Evolutionary conservation across 2,113 vertebrate genomes (phyloP).

Genomic region (Gymnocephalus cernua): DNA sequence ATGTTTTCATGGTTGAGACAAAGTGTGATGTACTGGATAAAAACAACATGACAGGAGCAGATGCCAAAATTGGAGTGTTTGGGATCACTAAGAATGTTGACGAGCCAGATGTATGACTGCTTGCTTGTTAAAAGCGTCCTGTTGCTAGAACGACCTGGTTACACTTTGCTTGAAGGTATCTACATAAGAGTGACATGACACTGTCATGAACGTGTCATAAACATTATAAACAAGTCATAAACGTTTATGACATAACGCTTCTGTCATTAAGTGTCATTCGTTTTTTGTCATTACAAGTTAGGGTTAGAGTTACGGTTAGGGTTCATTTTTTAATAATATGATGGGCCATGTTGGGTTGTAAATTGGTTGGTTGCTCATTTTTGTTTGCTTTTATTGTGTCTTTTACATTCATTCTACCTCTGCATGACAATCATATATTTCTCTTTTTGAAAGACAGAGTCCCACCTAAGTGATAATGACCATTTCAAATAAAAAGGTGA

Average conservation of each 20-base stretch:
- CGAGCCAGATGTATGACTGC: not conserved
- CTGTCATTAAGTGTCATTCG: too few relatives aligned
- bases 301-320: too few relatives aligned
- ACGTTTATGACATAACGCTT: too few relatives aligned
- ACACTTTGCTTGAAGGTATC: too few relatives aligned
- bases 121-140: conserved; percentile 15
- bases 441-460: too few relatives aligned
- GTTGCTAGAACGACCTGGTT: too few relatives aligned
- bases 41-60: not conserved
- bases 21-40: not conserved
- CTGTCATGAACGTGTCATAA: too few relatives aligned
- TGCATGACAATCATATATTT: not conserved
- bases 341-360: not conserved
- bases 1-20: not conserved
- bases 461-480: not conserved
- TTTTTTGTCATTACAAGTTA: too few relatives aligned
- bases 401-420: too few relatives aligned
- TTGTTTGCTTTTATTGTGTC: not conserved
- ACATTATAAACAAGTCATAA: too few relatives aligned
- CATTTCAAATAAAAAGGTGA: not conserved
- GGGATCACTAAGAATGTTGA: not conserved
- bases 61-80: not conserved
- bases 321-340: not conserved
- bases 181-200: too few relatives aligned
- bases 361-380: not conserved